Conservation (phyloP, 2,888 invertebrate species). For the Carcina quercana region DNA sequence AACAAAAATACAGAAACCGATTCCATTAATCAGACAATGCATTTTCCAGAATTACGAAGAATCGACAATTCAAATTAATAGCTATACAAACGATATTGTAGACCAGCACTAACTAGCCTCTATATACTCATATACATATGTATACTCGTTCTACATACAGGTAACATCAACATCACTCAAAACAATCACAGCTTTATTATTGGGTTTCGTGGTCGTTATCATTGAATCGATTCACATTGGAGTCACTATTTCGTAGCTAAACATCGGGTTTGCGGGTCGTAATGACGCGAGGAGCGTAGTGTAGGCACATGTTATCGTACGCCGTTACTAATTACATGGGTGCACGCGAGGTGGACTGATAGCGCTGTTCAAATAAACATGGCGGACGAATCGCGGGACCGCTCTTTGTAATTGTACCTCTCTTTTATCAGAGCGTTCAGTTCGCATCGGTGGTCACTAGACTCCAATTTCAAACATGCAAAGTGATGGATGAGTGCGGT, state of each 20-base stretch:
- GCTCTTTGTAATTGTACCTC: constrained; percentile 38
- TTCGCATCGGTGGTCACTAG: constrained; percentile 25
- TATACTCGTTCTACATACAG: too few species aligned
- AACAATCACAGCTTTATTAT: constrained; percentile 31
- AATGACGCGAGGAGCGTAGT: constrained; percentile 41
- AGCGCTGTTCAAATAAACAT: constrained; percentile 39
- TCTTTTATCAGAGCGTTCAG: constrained; percentile 22
- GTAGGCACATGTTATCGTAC: constrained; percentile 38
- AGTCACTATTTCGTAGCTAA: constrained; percentile 47
- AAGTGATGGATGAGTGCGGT: too few species aligned
- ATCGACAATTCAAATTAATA: not conserved
- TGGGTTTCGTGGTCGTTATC: constrained; percentile 6
- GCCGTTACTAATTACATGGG: constrained; percentile 57
- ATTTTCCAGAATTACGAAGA: not conserved
- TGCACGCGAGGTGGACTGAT: constrained; percentile 50
- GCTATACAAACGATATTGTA: too few species aligned
- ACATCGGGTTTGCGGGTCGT: constrained; percentile 46
- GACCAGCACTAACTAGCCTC: too few species aligned
- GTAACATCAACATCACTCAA: constrained; percentile 28
- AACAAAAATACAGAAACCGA: too few species aligned
- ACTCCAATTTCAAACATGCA: constrained; percentile 34
- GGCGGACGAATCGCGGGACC: constrained; percentile 31
- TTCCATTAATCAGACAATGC: too few species aligned
- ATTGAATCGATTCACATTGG: constrained; percentile 35
- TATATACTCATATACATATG: too few species aligned